These are phyloP conservation scores for Ancistrus triradiatus DNA, from an alignment of 2,113 vertebrate species.

Conservation along the genomic window DNA sequence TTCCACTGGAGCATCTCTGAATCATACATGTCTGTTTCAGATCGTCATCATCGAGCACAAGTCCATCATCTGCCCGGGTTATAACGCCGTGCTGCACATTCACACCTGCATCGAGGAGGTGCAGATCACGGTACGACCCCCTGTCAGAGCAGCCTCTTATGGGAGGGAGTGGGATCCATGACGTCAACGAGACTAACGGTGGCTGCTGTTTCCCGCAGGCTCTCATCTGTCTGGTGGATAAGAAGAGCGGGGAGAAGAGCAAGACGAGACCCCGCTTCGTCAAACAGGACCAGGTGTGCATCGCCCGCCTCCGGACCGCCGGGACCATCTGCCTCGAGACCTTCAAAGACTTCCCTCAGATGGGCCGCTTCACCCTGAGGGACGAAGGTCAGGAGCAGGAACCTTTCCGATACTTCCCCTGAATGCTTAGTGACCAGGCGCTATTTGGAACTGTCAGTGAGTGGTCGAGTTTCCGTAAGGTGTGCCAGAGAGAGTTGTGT, in stretches of 20 bases:
- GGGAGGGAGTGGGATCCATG: no score
- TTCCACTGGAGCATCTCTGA: no score
- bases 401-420: no score
- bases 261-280: constrained; percentile 87
- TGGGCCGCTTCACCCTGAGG: constrained; percentile 87
- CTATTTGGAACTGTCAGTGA: no score
- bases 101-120: constrained; percentile 91
- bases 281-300: constrained; percentile 89
- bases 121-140: constrained; percentile 79
- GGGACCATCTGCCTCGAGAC: constrained; percentile 91
- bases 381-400: constrained; percentile 90
- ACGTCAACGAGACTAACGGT: no score
- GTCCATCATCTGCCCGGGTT: constrained; percentile 90
- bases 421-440: no score
- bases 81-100: constrained; percentile 89
- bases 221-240: constrained; percentile 92
- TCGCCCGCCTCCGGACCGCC: constrained; percentile 82
- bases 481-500: no score
- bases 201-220: constrained; percentile 59
- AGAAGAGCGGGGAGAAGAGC: constrained; percentile 87
- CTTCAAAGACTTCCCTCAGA: constrained; percentile 91
- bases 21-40: constrained; percentile 49
- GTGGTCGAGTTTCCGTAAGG: no score
- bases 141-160: no score
- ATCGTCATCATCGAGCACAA: constrained; percentile 93